Evolutionary conservation across 2,113 vertebrate genomes (phyloP).

Genomic region (Sciurus niger): DNA sequence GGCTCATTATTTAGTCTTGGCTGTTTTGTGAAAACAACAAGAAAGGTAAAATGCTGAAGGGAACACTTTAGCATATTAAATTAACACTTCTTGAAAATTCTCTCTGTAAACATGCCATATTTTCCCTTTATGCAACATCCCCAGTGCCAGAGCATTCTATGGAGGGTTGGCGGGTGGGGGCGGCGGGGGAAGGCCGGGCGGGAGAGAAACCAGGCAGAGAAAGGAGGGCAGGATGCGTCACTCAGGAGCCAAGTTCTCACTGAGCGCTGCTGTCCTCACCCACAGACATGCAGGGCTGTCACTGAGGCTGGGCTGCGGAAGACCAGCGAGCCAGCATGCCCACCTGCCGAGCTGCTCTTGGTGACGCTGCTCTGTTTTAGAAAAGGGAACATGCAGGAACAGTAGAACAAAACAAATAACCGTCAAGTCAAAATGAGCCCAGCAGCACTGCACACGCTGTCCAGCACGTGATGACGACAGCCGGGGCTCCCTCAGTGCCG

Average conservation of each 20-base stretch:
- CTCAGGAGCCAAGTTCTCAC: not conserved
- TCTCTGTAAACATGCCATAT: slow-evolving; percentile 90
- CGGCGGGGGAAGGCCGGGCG: not conserved
- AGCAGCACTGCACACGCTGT: not conserved
- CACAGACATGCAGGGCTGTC: not conserved
- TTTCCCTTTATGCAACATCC: slow-evolving; percentile 89
- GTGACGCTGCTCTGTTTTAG: not conserved
- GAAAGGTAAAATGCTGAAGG: slow-evolving; percentile 92
- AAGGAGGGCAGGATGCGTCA: slow-evolving; percentile 74
- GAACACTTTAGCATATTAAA: slow-evolving; percentile 93
- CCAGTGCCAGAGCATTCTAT: slow-evolving; percentile 66
- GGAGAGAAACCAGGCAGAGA: slow-evolving; percentile 69
- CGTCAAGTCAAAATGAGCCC: not conserved
- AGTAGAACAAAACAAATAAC: not conserved
- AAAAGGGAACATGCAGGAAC: not conserved
- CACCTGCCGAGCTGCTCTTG: not conserved
- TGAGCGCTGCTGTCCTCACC: not conserved
- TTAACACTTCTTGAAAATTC: slow-evolving; percentile 92
- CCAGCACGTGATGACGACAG: no score
- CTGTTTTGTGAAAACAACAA: slow-evolving; percentile 93
- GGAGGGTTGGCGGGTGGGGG: slow-evolving; percentile 67
- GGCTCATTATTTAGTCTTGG: slow-evolving; percentile 97
- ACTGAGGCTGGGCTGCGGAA: no score
- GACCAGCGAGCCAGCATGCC: not conserved
- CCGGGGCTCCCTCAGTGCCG: not conserved